These are phyloP conservation scores for Alethe castanea DNA, from an alignment of 2,113 vertebrate species.

Conservation along the genomic window DNA sequence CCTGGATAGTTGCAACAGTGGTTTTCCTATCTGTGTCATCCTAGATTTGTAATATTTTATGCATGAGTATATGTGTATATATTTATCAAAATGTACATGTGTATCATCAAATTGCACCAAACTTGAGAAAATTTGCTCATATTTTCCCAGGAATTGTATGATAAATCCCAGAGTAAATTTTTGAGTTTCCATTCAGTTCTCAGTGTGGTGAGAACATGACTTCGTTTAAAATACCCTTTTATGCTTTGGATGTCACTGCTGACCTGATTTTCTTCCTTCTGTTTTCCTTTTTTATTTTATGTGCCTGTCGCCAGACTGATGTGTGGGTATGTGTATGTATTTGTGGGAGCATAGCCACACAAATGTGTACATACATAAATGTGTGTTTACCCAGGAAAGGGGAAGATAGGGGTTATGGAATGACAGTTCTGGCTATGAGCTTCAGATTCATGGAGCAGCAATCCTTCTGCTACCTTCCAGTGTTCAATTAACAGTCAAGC, in stretches of 20 bases:
- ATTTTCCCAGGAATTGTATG: not conserved
- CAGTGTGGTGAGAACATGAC: not conserved
- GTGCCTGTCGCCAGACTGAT: not conserved
- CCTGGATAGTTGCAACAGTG: not conserved
- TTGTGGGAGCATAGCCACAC: not conserved
- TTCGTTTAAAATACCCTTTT: not conserved
- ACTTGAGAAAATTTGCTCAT: not conserved
- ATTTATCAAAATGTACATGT: not conserved
- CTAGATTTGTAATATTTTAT: not conserved
- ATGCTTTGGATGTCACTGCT: not conserved
- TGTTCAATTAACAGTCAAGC: not conserved
- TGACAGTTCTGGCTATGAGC: not conserved
- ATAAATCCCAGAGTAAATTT: not conserved
- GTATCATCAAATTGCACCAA: not conserved
- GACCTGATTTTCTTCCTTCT: not conserved
- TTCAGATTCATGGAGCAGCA: not conserved
- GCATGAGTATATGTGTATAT: not conserved
- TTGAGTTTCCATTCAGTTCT: not conserved
- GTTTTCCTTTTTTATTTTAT: not conserved
- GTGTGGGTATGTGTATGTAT: accelerated
- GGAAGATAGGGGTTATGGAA: not conserved
- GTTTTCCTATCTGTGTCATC: not conserved
- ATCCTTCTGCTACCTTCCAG: not conserved
- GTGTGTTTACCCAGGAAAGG: not conserved
- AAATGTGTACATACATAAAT: not conserved